Evolutionary conservation across 2,113 vertebrate species (phyloP), one percentile per base, ranked within the genome.

Genomic region (Brienomyrus longianalis): DNA sequence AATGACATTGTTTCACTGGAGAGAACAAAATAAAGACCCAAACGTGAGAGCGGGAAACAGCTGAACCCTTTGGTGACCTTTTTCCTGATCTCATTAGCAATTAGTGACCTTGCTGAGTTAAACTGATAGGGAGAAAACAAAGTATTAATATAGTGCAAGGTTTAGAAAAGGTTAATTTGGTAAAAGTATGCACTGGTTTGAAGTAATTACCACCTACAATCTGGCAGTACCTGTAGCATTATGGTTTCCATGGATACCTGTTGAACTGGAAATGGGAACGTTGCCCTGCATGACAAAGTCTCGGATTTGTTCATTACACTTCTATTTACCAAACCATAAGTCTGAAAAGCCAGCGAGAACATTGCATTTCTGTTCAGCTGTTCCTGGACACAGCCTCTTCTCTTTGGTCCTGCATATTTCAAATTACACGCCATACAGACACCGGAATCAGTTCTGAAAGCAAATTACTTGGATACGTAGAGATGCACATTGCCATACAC

Each of bases 161-260:
- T 93, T 96, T 94, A 93, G 91, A 94, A 94, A 96, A 96, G 95
- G 96, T 96, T 95, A 95, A 94, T 95, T 95, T 95, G 89, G 93
- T 94, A 94, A 96, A 96, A 95, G 94, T 95, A 96, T 96, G 95
- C 94, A 96, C 94, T 89, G 77, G 93, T 95, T 95, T 94, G 93
- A 95, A 94, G 90, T 93, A 95, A 96, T 95, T 96, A 95, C 95
- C 92, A 94, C 51, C 86, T 45, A 90, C 88, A 90, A 93, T 93
- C 91, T 91, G 91, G 92, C 90, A 91, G 93, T 92, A 94, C 92
- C 93, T 94, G 94, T 92, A 92, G 91, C 95, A 95, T 94, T 93
- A 92, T 89, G 91, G 95, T 96, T 94, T 91, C 94, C 92, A 96
- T 95, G 95, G 95, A 94, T 94, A 96, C 95, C 80, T 90, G 88